Evolutionary conservation across 2,888 invertebrate genomes (phyloP), one percentile per base, ranked within the genome.

Genomic region (Melanchra persicariae): DNA sequence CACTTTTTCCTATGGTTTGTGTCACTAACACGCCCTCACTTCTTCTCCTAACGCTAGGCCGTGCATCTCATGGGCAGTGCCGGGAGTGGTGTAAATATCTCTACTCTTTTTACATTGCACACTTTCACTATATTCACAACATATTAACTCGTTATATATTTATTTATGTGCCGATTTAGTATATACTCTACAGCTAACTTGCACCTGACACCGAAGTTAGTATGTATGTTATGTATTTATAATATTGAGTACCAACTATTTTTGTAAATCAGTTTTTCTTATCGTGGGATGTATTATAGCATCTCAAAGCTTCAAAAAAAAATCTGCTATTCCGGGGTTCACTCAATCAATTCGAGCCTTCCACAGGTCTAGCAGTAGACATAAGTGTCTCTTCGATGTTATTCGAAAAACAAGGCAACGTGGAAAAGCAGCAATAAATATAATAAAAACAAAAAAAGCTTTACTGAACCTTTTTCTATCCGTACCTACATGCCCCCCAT

Each of bases 41-140:
- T 93, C 91, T 93, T 69, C 88, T 91, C 79, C 89, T 90, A 88
- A 90, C 91, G 95, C 96, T 97, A 98, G 98, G 98, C 98, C 96
- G 98, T 98, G 98, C 98, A 98, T 97, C 98, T 98, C 93, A 98
- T 98, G 98, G 98, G 98, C 97, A 97, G 98, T 97, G 97, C 97
- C 96, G 98, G 98, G 97, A 97, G 97, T 96, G 97, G 98, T 97
- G 98, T 98, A 98, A 98, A 97, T 98, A 98, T 97, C 89, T 89
- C 85, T 83, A 88, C 85, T 89, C 85, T 93, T 93, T 92, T 93
- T 94, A 93, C 93, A 92, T 91, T 94, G 95, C 94, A 95, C 95
- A 94, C 91, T 93, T 92, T 92, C 86, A 91, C 87, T 89, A 88
- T 90, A 86, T 88, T 81, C 84, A 85, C 80, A 64, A 81, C 71